Percentiles rank a stretch among this genome's conserved stretches.
These are phyloP conservation scores for Siderastrea siderea DNA, from an alignment of 92 coral and sea anemone genomes.

Conservation along the genomic window DNA sequence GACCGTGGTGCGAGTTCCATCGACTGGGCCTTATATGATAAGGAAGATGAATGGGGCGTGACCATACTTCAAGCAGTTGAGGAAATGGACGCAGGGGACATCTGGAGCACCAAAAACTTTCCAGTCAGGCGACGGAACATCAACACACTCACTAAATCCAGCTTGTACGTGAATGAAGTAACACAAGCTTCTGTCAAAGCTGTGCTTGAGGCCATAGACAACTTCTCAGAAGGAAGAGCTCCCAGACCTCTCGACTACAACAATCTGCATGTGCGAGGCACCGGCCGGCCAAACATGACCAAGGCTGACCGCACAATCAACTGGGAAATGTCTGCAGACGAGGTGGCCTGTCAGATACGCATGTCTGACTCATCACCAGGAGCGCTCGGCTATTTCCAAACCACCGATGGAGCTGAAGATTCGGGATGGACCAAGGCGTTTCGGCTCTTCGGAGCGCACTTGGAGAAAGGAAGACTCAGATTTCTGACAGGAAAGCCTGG, in stretches of 20 bases:
- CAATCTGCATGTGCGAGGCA: conserved; percentile 66
- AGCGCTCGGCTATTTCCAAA: conserved; percentile 54
- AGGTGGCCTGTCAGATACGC: conserved; percentile 82
- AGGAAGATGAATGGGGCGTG: conserved; percentile 81
- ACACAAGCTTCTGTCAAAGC: conserved; percentile 77
- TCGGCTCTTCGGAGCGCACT: conserved; percentile 83
- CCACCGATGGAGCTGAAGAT: conserved; percentile 7
- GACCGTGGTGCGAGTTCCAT: conserved; percentile 82
- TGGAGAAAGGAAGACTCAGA: conserved; percentile 62
- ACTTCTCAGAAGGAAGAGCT: conserved; percentile 34
- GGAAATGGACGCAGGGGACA: conserved; percentile 88
- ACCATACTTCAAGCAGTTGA: conserved; percentile 76
- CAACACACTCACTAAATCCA: conserved; percentile 87
- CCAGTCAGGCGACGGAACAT: conserved; percentile 68
- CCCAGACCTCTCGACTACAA: conserved; percentile 77
- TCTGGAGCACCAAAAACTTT: conserved; percentile 81
- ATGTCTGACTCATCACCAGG: conserved; percentile 91
- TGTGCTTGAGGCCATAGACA: conserved; percentile 64
- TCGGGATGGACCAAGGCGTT: conserved; percentile 65
- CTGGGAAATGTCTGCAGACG: conserved; percentile 82
- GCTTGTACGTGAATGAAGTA: conserved; percentile 81
- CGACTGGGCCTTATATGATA: conserved; percentile 84
- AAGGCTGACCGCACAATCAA: conserved; percentile 75
- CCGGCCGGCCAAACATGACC: conserved; percentile 62
- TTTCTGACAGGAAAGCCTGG: conserved; percentile 68